These are phyloP conservation scores for Chlamydotis undulata DNA, from an alignment of 2,113 vertebrate species.

Conservation along the genomic window DNA sequence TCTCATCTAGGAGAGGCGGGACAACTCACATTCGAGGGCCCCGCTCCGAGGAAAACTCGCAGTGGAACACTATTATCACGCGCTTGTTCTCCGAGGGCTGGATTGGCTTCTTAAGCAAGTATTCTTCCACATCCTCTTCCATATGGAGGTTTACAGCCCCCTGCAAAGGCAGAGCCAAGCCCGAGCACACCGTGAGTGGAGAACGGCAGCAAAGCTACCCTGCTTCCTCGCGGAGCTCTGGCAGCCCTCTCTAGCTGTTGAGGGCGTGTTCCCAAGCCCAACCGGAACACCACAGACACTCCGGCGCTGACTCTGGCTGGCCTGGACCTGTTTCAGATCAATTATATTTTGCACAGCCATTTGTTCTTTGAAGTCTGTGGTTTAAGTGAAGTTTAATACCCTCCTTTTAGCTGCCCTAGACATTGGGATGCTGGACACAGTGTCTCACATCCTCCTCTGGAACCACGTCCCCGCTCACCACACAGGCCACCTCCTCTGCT, in stretches of 20 bases:
- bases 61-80: conserved; percentile 92
- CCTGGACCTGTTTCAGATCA: too few relatives aligned
- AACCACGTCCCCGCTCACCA: background rate
- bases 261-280: background rate
- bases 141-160: conserved; percentile 92
- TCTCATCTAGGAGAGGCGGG: rapidly evolving
- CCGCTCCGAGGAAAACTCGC: conserved; percentile 95
- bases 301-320: rapidly evolving
- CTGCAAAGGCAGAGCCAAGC: conserved; percentile 49
- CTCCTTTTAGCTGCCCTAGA: background rate
- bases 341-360: background rate
- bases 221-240: background rate
- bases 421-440: background rate
- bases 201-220: rapidly evolving
- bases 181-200: rapidly evolving
- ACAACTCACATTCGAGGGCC: conserved; percentile 89
- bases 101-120: conserved; percentile 83
- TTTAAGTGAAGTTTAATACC: background rate
- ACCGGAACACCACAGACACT: rapidly evolving
- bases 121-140: conserved; percentile 88
- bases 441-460: background rate
- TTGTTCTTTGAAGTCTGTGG: background rate
- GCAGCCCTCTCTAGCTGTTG: background rate
- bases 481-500: background rate
- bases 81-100: conserved; percentile 78